phyloP scores from a whole-genome alignment of 2,113 vertebrate genomes.

The Austrofundulus limnaeus region DNA sequence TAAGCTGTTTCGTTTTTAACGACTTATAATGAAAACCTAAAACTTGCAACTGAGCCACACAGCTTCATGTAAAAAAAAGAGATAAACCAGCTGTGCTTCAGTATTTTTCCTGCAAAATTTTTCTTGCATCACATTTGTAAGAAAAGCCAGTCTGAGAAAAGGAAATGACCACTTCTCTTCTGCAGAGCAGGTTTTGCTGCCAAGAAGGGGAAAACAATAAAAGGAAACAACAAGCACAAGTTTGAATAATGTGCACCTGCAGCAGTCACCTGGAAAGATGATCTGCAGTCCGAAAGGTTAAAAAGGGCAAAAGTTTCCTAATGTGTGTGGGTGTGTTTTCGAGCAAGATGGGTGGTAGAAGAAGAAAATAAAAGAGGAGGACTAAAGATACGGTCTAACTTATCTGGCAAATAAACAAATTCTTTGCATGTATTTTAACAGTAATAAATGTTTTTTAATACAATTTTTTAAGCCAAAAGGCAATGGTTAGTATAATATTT shows the following conservation, averaged over 20 bases:
- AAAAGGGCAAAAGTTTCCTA: not conserved
- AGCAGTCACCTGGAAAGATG: not conserved
- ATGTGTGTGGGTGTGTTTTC: not conserved
- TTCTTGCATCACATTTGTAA: conserved; percentile 21
- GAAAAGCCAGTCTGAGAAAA: conserved; percentile 10
- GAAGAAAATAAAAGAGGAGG: not conserved
- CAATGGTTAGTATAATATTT: too few relatives aligned
- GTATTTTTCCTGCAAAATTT: conserved; percentile 22
- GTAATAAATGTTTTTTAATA: too few relatives aligned
- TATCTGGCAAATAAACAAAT: not conserved
- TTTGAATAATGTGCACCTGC: conserved; percentile 1
- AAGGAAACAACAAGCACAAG: not conserved
- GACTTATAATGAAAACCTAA: too few relatives aligned
- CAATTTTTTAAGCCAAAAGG: too few relatives aligned
- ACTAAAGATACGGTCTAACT: too few relatives aligned
- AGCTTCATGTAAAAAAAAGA: not conserved
- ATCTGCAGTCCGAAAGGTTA: conserved; percentile 7
- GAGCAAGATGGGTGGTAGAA: not conserved
- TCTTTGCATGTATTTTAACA: not conserved
- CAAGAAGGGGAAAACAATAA: accelerated
- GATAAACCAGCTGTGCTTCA: conserved; percentile 4
- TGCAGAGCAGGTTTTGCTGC: not conserved
- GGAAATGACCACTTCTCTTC: not conserved
- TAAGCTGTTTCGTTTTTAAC: too few relatives aligned
- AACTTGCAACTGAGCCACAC: too few relatives aligned